Percentiles rank a stretch among this genome's conserved stretches.
phyloP scores from a whole-genome alignment of 2,888 invertebrate genomes.

The Caenorhabditis parvicauda region DNA sequence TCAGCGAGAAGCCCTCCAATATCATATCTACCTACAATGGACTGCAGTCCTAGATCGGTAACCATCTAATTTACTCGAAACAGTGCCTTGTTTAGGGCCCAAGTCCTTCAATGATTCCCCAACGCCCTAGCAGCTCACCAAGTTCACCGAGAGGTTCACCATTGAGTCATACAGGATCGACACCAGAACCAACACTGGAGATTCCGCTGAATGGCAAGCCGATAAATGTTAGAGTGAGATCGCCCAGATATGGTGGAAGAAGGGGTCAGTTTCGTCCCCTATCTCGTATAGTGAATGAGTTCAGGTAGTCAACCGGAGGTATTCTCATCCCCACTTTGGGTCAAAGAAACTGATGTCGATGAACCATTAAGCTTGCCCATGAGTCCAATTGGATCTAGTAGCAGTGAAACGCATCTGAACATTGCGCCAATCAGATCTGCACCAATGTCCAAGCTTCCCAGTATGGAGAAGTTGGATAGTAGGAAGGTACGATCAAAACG shows the following conservation, averaged over 20 bases:
- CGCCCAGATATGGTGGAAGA: no score
- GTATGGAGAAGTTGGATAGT: conserved; percentile 24
- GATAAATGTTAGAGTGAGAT: no score
- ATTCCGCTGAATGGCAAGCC: no score
- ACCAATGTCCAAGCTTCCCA: conserved; percentile 27
- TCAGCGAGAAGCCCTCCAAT: conserved; percentile 36
- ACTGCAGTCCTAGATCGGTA: conserved; percentile 38
- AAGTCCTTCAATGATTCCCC: conserved; percentile 33
- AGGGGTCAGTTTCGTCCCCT: no score
- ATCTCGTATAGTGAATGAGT: no score
- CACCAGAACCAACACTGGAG: conserved; percentile 35
- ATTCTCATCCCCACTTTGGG: conserved; percentile 23
- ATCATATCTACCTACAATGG: conserved; percentile 29
- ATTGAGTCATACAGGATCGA: conserved; percentile 37
- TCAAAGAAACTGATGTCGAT: conserved; percentile 45
- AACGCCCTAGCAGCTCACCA: conserved; percentile 27
- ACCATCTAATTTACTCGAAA: background rate
- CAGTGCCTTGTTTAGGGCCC: conserved; percentile 17
- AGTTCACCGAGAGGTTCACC: no score
- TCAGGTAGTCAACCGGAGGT: background rate
- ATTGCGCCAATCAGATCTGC: conserved; percentile 22
- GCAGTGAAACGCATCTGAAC: conserved; percentile 10
- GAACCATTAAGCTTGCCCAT: conserved; percentile 31
- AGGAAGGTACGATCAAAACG: no score
- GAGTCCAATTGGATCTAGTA: conserved; percentile 27